phyloP scores from a whole-genome alignment of 2,797 vertebrate species.

The Premnoplex brunnescens region DNA sequence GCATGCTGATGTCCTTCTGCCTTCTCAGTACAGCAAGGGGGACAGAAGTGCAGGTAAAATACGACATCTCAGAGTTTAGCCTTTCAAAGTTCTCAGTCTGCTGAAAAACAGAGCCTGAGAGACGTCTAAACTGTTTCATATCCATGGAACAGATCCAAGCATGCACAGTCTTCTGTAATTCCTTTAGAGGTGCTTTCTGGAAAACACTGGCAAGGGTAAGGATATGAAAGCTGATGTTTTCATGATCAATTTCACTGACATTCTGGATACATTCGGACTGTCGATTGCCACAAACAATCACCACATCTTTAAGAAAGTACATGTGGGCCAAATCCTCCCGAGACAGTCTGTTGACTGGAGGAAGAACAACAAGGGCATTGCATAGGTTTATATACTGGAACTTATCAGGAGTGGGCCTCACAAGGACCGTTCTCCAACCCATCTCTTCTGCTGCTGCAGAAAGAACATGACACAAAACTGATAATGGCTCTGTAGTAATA shows the following conservation, averaged over 20 bases:
- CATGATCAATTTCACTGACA: conserved; percentile 32
- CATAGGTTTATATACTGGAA: conserved; percentile 22
- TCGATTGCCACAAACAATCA: conserved; percentile 74
- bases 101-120: conserved; percentile 75
- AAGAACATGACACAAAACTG: conserved; percentile 53
- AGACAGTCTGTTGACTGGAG: conserved; percentile 67
- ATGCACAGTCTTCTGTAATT: conserved; percentile 61
- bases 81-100: conserved; percentile 21
- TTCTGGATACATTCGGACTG: conserved; percentile 17
- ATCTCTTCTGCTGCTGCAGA: conserved; percentile 20
- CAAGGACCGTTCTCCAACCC: conserved; percentile 50
- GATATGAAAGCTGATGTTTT: conserved; percentile 72
- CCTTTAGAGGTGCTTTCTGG: conserved; percentile 79
- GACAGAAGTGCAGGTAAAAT: conserved; percentile 75
- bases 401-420: neutral
- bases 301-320: conserved; percentile 68
- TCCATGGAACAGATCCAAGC: conserved; percentile 79
- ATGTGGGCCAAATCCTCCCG: conserved; percentile 18
- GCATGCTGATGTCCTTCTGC: neutral
- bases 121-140: conserved; percentile 40
- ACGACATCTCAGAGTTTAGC: conserved; percentile 40
- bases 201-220: conserved; percentile 77
- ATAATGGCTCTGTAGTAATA: conserved; percentile 48
- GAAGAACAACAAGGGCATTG: conserved; percentile 77
- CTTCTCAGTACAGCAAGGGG: conserved; percentile 70